Evolutionary conservation across 2,113 vertebrate species (phyloP), one percentile per base, ranked within the genome.

Genomic region (Carlito syrichta): DNA sequence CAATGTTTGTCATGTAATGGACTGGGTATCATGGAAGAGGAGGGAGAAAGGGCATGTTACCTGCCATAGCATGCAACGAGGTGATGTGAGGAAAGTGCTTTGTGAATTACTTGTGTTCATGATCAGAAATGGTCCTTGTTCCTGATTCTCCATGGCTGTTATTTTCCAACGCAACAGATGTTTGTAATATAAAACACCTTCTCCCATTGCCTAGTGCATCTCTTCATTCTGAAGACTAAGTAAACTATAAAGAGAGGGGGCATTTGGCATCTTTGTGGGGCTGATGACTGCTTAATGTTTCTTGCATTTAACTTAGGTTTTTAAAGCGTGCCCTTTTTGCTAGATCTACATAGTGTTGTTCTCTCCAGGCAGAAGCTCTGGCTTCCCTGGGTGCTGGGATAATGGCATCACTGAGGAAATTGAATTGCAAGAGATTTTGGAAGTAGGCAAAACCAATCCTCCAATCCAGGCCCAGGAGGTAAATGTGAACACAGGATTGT

Each of bases 141-240:
- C 54, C 82, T 73, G 32, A 82, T 38, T 38, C 45, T 32, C 52
- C 87, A 40, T n/a, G 78, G 8, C 32, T 86, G 7, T 91, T 81
- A 52, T 90, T 63, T 73, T 60, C 76, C 74, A 85, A 74, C 16
- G 20, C 92, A 91, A 92, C 52, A 3, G 79, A 81, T 71, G 78
- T 94, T 76, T 86, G 16, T 58, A 82, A 85, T 77, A 17, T 35
- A 77, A 50, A 91, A 62, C 32, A 74, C 52, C 17, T 87, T 76
- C 54, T 95, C 50, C 35, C 76, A 50, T 40, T 66, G 48, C 43
- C 32, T 54, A 48, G 58, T 43, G 38, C 1, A 43, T 74, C 66
- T 76, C 48, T 86, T 90, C 45, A 43, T 94, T 97, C 77, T 89
- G 54, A 89, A 90, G 54, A 96, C 27, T 23, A 56, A 56, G 17